Percentiles rank a stretch among this genome's conserved stretches.
Conservation (phyloP, 2,113 vertebrate species). For the Dromas ardeola region DNA sequence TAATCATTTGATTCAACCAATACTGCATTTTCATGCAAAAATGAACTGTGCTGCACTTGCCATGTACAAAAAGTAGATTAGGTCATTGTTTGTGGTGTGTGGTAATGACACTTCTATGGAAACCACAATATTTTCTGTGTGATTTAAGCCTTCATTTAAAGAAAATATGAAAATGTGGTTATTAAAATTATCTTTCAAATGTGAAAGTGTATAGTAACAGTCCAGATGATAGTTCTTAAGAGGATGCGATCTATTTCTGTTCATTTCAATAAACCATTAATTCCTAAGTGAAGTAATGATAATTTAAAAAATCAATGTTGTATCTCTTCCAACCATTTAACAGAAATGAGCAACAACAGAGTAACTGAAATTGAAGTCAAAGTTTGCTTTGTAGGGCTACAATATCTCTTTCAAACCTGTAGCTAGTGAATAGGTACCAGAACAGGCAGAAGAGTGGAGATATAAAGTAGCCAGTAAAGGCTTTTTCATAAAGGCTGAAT, state of each 20-base stretch:
- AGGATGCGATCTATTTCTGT: not conserved
- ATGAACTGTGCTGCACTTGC: not conserved
- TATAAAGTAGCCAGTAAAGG: not conserved
- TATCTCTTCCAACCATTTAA: not conserved
- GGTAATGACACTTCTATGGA: not conserved
- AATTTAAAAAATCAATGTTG: not conserved
- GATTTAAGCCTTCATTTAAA: not conserved
- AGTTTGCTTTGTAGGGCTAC: not conserved
- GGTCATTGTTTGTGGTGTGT: not conserved
- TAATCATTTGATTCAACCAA: not conserved
- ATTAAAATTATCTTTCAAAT: not conserved
- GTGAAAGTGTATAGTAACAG: not conserved
- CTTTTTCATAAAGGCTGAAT: not conserved
- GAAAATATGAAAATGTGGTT: not conserved
- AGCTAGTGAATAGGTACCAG: not conserved
- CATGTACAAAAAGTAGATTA: not conserved
- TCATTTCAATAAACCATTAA: not conserved
- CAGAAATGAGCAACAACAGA: not conserved
- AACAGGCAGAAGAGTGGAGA: not conserved
- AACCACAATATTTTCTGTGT: not conserved
- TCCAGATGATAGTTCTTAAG: not conserved
- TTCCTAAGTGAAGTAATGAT: not conserved
- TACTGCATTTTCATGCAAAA: not conserved
- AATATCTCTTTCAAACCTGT: not conserved
- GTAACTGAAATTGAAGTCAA: not conserved